Evolutionary conservation across 2,888 invertebrate genomes (phyloP), one percentile per base, ranked within the genome.

Genomic region (Rhingia campestris): DNA sequence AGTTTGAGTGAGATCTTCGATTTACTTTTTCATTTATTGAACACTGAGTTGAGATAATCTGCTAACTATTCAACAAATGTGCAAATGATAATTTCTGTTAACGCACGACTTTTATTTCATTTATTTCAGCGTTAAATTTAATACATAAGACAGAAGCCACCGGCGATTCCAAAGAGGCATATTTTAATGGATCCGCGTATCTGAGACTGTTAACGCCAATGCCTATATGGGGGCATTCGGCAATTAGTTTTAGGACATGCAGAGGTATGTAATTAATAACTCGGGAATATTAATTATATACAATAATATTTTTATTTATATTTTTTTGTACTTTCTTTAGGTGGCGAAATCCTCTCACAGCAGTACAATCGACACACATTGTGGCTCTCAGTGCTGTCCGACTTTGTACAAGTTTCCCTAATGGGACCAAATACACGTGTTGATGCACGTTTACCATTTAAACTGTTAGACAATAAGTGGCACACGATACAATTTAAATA

Each of bases 181-280:
- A 95, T 91, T 96, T 97, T 92, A 96, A 97, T 92, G 95, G 96
- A 87, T 95, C 95, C 88, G 94, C 96, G 22, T 96, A 95, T 90
- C 93, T 96, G 86, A 93, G 95, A 89, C 93, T 97, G 86, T 92
- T 93, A 86, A 94, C 94, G 81, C 95, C 95, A 73, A 93, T 96
- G 89, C 95, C 95, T 76, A 94, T 96, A 88, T 95, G 95, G 91
- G 94, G 95, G 89, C 95, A 96, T 88, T 95, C 95, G 85, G 96
- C 96, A 33, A 93, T 97, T 87, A 96, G 96, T 91, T 96, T 96
- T 91, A 93, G 96, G 87, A 95, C 96, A 5, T 97, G 97, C 91
- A 94, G 94, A 87, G 95, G 96, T 96, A 89, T 91, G 47, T 12
- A 69, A 7, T 39, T 3, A 49, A 49, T 22, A 5, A 49, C 14